A percentile compares a stretch with the other conserved stretches of the same genome.
Evolutionary conservation across 2,797 vertebrate genomes (phyloP).

Genomic region (Falco columbarius): DNA sequence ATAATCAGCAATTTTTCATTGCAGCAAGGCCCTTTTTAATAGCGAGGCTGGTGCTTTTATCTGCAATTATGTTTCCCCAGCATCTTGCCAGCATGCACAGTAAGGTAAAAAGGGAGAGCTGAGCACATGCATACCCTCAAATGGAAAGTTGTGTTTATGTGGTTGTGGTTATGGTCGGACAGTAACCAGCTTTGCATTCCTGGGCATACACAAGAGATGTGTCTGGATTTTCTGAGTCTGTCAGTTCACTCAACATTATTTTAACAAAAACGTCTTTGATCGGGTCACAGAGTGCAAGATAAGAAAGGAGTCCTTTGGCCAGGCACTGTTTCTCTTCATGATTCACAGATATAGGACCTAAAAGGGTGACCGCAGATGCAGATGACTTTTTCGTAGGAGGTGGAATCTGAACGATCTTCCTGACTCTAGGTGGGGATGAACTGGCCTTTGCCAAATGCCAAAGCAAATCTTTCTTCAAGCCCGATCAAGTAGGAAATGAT

Average conservation of each 20-base stretch:
- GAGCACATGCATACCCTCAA: slow-evolving; percentile 38
- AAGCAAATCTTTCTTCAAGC: neutral
- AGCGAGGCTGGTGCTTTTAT: neutral
- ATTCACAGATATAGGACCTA: neutral
- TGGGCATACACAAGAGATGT: slow-evolving; percentile 20
- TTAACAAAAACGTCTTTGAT: slow-evolving; percentile 34
- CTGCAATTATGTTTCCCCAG: neutral
- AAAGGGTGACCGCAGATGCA: neutral
- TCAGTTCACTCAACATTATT: neutral
- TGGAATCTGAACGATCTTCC: neutral
- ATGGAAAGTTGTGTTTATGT: slow-evolving; percentile 68
- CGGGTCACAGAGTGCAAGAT: neutral
- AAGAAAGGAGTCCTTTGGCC: neutral
- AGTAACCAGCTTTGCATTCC: slow-evolving; percentile 57
- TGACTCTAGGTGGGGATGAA: neutral
- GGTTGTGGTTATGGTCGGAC: slow-evolving; percentile 66
- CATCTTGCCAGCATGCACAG: neutral
- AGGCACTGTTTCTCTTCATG: neutral
- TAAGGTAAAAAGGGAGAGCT: slow-evolving; percentile 1
- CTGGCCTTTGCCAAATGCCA: neutral
- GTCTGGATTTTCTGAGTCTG: slow-evolving; percentile 42
- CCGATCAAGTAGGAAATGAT: neutral
- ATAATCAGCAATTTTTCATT: neutral
- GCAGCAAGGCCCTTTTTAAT: neutral
- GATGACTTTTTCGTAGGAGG: neutral